These are phyloP conservation scores for Phrynocephalus guinanensis DNA, from an alignment of 2,797 vertebrate species.

Conservation along the genomic window DNA sequence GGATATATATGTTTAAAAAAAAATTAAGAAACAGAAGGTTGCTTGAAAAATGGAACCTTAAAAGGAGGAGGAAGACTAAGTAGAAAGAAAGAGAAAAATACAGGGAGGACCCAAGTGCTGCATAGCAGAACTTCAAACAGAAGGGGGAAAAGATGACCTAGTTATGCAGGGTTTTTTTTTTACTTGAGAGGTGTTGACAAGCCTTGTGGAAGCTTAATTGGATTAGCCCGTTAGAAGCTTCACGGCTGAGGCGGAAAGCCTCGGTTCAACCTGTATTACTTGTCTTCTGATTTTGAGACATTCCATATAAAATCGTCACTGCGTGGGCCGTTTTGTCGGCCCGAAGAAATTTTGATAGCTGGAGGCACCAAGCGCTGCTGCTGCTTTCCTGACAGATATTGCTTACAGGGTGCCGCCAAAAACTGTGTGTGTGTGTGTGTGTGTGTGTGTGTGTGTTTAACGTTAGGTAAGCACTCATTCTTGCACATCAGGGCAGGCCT, in stretches of 20 bases:
- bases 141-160: neutral
- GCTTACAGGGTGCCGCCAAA: fast-evolving
- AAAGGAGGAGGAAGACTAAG: neutral
- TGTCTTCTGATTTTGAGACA: neutral
- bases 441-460: neutral
- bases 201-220: neutral
- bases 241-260: neutral
- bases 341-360: neutral
- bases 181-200: neutral
- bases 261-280: neutral
- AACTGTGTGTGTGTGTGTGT: no score
- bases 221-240: constrained; percentile 2
- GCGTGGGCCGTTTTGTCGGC: no score
- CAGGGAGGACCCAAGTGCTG: neutral
- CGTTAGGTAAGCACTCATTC: neutral
- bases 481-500: neutral
- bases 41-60: neutral
- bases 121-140: neutral
- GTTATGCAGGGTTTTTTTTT: neutral
- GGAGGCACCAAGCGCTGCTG: neutral
- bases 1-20: no score
- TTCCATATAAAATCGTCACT: neutral
- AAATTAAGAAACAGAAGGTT: no score
- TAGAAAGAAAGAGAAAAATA: no score
- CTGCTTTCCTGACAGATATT: fast-evolving